phyloP scores from a whole-genome alignment of 2,113 vertebrate genomes.

The Trichechus manatus region DNA sequence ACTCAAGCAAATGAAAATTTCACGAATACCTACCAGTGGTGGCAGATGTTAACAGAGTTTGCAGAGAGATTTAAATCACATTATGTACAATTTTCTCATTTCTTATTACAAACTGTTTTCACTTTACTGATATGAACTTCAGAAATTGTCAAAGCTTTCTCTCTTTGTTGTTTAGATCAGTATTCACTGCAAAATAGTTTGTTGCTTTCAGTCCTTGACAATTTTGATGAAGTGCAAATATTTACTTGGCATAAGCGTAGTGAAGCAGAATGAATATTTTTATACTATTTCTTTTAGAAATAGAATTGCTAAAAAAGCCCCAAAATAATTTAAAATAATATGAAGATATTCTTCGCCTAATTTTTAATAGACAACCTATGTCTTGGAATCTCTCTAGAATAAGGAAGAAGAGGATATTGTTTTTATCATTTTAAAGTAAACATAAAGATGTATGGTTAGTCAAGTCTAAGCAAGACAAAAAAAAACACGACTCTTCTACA shows the following conservation, averaged over 20 bases:
- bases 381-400: background rate
- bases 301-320: background rate
- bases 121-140: constrained; percentile 15
- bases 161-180: background rate
- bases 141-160: background rate
- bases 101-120: constrained; percentile 55
- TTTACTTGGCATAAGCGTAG: background rate
- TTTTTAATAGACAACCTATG: background rate
- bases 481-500: background rate
- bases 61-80: constrained; percentile 37
- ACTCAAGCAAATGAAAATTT: constrained; percentile 58
- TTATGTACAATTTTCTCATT: constrained; percentile 42
- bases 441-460: background rate
- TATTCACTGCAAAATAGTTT: constrained; percentile 42
- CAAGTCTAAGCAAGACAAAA: background rate
- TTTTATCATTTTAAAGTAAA: constrained; percentile 41
- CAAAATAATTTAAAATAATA: constrained; percentile 32
- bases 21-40: background rate
- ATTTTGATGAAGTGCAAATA: constrained; percentile 55
- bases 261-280: background rate
- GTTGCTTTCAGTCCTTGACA: constrained; percentile 47
- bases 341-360: background rate
- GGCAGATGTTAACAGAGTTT: background rate
- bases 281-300: constrained; percentile 1
- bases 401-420: background rate